Base-by-base conservation (phyloP, 2,113 vertebrate genomes). In the Atlantisia rogersi region DNA sequence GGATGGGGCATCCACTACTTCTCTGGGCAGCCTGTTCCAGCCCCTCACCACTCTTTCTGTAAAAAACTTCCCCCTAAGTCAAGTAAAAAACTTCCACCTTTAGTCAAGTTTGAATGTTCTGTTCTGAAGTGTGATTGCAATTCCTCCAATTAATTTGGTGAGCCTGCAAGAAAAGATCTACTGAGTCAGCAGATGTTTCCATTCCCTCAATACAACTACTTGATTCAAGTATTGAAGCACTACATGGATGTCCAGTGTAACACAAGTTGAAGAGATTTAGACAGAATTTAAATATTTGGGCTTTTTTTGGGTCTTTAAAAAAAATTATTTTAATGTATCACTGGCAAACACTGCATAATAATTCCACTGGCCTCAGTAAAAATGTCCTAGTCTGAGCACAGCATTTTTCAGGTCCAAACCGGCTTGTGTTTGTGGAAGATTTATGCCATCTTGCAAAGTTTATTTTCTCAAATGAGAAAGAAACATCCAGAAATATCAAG, bases 381-480 rank as follows among this genome's bases (percentile, higher is more conserved):
- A 94, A 42, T 21, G n/a, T 77, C n/a, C 50, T 46, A 60, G 5
- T 44, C 56, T 70, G 78, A 60, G 28, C 21, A 44, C 44, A 90
- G 39, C 48, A 22, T 70, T 79, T 90, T 35, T 10, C 31, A 86
- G 52, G 48, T 62, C 48, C 75, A 78, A 82, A 82, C 85, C 70
- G 50, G 26, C 42, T 83, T 48, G 5, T 63, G 62, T 92, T 68
- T 93, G 60, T 56, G 39, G 46, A 64, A 82, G 60, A 25, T 90
- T 92, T 64, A 29, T 60, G 63, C 32, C 5, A 4, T 86, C 80
- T 86, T 81, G 35, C 59, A 88, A 83, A 70, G 86, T 88, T 95
- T 95, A 12, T 70, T 92, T 91, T 94, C 90, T 73, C 82, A 94
- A 96, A 71, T 31, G 60, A 81, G 94, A 71, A 83, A 93, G 94